These are phyloP conservation scores for Osmerus mordax DNA, from an alignment of 2,113 vertebrate genomes.

Conservation along the genomic window DNA sequence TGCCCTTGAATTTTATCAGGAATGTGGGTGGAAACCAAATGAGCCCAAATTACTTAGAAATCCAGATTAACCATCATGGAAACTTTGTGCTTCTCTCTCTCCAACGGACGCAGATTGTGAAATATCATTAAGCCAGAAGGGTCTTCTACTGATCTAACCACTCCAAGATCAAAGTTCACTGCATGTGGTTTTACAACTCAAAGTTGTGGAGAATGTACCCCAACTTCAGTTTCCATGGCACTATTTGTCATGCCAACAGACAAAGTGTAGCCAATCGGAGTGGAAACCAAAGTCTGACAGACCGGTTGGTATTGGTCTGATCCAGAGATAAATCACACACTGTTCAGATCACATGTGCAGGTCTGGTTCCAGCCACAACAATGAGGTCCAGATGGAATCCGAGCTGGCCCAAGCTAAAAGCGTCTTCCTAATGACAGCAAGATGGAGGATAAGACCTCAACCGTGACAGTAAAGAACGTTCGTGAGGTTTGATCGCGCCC, in stretches of 20 bases:
- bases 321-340: no score
- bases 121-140: conserved; percentile 6
- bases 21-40: conserved; percentile 16
- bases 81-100: conserved; percentile 32
- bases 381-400: conserved; percentile 23
- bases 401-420: conserved; percentile 17
- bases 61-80: conserved; percentile 36
- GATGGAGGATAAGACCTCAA: conserved; percentile 31
- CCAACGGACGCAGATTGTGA: conserved; percentile 29
- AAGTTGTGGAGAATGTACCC: neutral
- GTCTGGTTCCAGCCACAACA: conserved; percentile 4
- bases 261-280: no score
- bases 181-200: neutral
- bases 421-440: conserved; percentile 35
- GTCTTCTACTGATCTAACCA: neutral
- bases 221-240: no score
- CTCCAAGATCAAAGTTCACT: conserved; percentile 10
- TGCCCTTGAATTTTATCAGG: no score
- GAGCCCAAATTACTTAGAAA: conserved; percentile 44
- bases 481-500: neutral
- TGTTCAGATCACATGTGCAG: no score
- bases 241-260: no score
- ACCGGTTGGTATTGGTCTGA: no score
- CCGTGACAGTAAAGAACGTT: conserved; percentile 32
- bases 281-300: no score